A percentile compares a stretch with the other conserved stretches of the same genome.
Conservation (phyloP, 2,113 vertebrate species). For the Scortum barcoo region DNA sequence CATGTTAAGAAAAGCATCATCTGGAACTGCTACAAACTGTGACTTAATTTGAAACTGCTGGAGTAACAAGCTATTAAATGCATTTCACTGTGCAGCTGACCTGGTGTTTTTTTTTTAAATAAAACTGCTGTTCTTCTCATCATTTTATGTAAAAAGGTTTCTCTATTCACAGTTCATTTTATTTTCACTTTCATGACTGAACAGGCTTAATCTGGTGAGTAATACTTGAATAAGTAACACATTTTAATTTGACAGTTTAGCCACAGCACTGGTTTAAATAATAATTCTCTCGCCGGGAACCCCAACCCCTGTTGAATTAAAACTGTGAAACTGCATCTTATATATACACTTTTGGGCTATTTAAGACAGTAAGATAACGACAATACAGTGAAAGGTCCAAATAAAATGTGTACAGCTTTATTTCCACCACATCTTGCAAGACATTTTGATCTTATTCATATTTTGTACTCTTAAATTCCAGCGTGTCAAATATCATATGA, state of each 20-base stretch:
- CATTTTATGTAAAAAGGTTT: background rate
- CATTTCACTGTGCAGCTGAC: background rate
- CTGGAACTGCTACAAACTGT: background rate
- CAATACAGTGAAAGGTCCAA: background rate
- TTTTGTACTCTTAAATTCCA: constrained; percentile 6
- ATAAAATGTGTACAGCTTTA: constrained; percentile 54
- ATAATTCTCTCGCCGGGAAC: background rate
- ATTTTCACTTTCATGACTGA: background rate
- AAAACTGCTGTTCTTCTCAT: background rate
- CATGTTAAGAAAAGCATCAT: background rate
- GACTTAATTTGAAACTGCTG: background rate
- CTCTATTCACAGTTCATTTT: background rate
- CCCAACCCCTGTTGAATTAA: background rate
- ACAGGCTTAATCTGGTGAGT: background rate
- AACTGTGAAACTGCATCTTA: background rate
- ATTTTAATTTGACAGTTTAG: background rate
- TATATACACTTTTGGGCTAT: background rate
- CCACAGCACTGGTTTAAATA: background rate
- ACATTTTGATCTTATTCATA: background rate
- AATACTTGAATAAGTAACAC: background rate
- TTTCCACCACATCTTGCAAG: constrained; percentile 40
- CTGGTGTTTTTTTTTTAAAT: constrained; percentile 7
- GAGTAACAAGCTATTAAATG: background rate
- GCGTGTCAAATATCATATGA: constrained; percentile 16
- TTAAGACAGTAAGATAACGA: background rate